phyloP scores from a whole-genome alignment of 1,140 invertebrate species.

The Macrobrachium nipponense region DNA sequence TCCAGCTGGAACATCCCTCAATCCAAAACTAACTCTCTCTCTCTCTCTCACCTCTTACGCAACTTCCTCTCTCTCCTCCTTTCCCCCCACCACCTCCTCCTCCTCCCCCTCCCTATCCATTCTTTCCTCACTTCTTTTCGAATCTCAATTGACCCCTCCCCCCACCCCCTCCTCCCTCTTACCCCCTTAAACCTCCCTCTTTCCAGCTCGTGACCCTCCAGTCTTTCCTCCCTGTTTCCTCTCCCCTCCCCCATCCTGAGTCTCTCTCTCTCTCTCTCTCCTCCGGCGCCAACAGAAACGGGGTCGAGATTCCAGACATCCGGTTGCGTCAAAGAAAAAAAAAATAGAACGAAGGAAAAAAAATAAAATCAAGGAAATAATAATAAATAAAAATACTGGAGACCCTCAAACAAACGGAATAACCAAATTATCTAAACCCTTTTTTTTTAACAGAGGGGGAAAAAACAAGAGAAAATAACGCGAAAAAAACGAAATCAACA shows the following conservation, averaged over 20 bases:
- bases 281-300: background rate
- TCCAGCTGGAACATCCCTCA: background rate
- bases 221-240: too few species aligned
- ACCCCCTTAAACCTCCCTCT: too few species aligned
- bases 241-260: too few species aligned
- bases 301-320: background rate
- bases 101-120: background rate
- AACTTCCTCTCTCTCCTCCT: too few species aligned
- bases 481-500: background rate
- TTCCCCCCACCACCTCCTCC: background rate
- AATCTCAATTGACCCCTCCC: background rate
- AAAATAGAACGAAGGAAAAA: background rate
- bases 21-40: background rate
- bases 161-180: background rate
- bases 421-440: too few species aligned
- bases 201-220: too few species aligned
- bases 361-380: background rate
- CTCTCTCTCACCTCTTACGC: background rate
- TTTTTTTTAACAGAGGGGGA: background rate
- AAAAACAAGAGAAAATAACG: background rate
- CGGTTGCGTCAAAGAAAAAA: background rate
- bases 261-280: conserved; percentile 22
- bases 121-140: background rate
- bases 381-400: background rate
- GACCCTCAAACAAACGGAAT: too few species aligned